Evolutionary conservation across 2,888 invertebrate species (phyloP), one percentile per base, ranked within the genome.

Genomic region (Conistra vaccinii): DNA sequence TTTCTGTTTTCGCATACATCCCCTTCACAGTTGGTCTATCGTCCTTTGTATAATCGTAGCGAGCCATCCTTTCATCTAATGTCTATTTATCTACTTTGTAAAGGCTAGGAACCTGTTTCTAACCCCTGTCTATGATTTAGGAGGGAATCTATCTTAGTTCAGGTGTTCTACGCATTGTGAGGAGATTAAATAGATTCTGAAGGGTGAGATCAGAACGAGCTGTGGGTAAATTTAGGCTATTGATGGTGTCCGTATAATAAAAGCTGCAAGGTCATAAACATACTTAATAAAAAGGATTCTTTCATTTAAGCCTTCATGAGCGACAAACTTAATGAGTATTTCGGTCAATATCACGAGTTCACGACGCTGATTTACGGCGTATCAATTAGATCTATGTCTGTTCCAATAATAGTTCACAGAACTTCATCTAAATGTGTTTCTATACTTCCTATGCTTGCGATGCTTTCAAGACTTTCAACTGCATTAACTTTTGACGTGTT

Each of bases 51-150:
- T 86, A 76, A 86, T 92, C 89, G 88, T 90, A 91, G 91, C 90
- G 87, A 81, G 86, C 84, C 89, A 83, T 90, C 92, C 90, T 90
- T 91, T 91, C 74, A 89, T 92, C 90, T 90, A 90, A 90, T 90
- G 84, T 91, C 91, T 93, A 92, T 93, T 94, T 93, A 91, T 93
- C 93, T 93, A 93, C 90, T 88, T 85, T 92, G 87, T 86, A 90
- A 91, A 89, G 90, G 90, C 91, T 91, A 85, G 86, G 85, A 94
- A 96, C 96, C 95, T 95, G 96, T 95, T 92, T 92, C 81, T 87
- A 88, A 90, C 90, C 91, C 90, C 86, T 90, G 89, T 76, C 77
- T 67, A 65, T 65, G 71, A 75, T 71, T 83, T 76, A 57, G 67
- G 67, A 80, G 85, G 75, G 84, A 84, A 87, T 87, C 83, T 88